These are phyloP conservation scores for Mustela erminea DNA, from an alignment of 2,797 vertebrate genomes.

Conservation along the genomic window DNA sequence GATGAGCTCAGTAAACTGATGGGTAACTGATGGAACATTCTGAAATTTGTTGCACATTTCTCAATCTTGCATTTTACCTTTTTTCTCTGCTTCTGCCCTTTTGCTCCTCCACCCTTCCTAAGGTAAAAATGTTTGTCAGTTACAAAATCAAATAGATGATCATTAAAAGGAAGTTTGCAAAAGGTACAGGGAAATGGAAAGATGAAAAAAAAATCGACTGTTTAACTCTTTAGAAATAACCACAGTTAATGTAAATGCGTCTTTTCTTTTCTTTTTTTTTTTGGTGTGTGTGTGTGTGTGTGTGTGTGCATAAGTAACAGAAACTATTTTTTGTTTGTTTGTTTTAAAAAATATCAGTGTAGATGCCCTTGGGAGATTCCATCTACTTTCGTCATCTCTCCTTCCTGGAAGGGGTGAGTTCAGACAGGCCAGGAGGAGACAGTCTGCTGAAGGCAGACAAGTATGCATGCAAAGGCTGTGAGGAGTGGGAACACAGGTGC, in stretches of 20 bases:
- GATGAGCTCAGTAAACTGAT: neutral
- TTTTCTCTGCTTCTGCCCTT: neutral
- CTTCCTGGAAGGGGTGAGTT: neutral
- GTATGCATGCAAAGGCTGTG: neutral
- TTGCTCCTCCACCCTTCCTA: neutral
- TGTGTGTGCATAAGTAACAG: neutral
- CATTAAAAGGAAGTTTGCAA: constrained; percentile 24
- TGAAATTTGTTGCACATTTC: neutral
- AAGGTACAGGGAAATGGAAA: neutral
- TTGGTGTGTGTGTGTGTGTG: no score
- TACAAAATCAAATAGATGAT: neutral
- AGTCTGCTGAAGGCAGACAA: neutral
- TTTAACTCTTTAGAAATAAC: constrained; percentile 34
- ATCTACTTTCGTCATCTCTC: neutral
- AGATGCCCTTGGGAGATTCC: neutral
- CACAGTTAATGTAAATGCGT: neutral
- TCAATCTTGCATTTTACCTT: neutral
- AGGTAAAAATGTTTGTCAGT: neutral
- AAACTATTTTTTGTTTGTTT: neutral
- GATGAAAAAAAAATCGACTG: neutral
- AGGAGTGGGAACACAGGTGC: neutral
- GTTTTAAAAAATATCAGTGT: neutral
- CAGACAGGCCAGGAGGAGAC: neutral
- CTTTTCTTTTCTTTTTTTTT: neutral
- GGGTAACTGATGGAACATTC: neutral